Base-by-base conservation (phyloP, 2,113 vertebrate genomes). In the Albula goreensis region DNA sequence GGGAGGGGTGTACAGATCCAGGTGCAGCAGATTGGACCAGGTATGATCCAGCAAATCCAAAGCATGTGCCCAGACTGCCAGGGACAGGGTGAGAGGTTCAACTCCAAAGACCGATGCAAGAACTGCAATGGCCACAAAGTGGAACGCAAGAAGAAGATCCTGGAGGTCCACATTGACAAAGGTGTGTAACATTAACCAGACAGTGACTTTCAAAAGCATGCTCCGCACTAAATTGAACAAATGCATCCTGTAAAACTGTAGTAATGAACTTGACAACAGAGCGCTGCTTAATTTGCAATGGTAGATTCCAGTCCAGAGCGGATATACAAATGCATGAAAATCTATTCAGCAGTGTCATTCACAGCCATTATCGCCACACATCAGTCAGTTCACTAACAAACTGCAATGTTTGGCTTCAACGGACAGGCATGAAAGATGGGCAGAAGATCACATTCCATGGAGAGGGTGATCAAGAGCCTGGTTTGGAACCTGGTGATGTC, bases 11-110 rank as follows among this genome's bases (percentile, higher is more conserved):
- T 99, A 85, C 97, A 98, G 93, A 88, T 99, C 48, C 93, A 96
- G 63, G 96, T 99, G 25, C 98, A 99, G 89, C 98, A 99, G 94
- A 96, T 99, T 0, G 98, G 97, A 48, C 98, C 97, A 0, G 98
- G 98, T 81, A 97, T 99, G 98, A 97, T 99, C 70, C 98, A 99
- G 90, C 98, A 99, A 94, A 98, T 97, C 83, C 98, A 99, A 78
- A 98, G 97, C 0, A 96, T 99, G 92, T 99, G 98, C 88, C 41
- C 95, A 0, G 98, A 99, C 81, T 99, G 98, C 91, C 97, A 97
- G 91, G 98, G 98, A 85, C 97, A 98, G 92, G 98, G 98, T 0
- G 97, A 99, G 94, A 96, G 93, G 81, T 97, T 99, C 90, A 97
- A 90, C 87, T 93, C 97, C 0, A 97, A 97, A 90, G 98, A 99